Evolutionary conservation across 2,113 vertebrate genomes (phyloP), one percentile per base, ranked within the genome.

Genomic region (Tinamus guttatus): DNA sequence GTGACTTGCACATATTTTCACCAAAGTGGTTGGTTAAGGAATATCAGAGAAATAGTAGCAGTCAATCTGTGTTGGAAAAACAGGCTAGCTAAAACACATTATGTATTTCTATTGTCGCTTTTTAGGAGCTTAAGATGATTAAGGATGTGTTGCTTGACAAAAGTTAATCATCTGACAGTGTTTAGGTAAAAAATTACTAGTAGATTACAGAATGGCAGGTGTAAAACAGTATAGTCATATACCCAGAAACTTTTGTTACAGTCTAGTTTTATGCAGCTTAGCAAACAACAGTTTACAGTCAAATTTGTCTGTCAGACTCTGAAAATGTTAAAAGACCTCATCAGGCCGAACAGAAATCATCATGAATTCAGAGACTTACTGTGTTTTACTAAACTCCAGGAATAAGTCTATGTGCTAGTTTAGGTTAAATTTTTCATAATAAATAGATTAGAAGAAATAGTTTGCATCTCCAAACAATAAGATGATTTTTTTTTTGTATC

Each of bases 81-180:
- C 52, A 30, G 7, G 51, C 9, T 64, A 62, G 43, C 43, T 76
- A 69, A 87, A 88, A 52, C 11, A 24, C 7, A 5, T 17, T 54
- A 3, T 38, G 34, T 81, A 30, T 51, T 70, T 74, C 16, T 76
- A 1, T 82, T 64, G 43, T 41, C 11, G 38, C 58, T 74, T 82
- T 68, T 87, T 89, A 71, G 76, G 27, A 59, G 89, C 52, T 86
- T 88, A 65, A 40, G 49, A 64, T 77, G 30, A 19, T 67, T 76
- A 51, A 79, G 45, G 87, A 67, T 70, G 81, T n/a, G 63, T 85
- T 67, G 21, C 67, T 93, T 90, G 58, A 56, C 36, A 90, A 79
- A 95, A n/a, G 67, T 90, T 94, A 89, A 74, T 82, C 32, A 64
- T 28, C 43, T 87, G 68, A 78, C 85, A 62, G 86, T 89, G 63